phyloP scores from a whole-genome alignment of 2,113 vertebrate species.

The Holacanthus passer region DNA sequence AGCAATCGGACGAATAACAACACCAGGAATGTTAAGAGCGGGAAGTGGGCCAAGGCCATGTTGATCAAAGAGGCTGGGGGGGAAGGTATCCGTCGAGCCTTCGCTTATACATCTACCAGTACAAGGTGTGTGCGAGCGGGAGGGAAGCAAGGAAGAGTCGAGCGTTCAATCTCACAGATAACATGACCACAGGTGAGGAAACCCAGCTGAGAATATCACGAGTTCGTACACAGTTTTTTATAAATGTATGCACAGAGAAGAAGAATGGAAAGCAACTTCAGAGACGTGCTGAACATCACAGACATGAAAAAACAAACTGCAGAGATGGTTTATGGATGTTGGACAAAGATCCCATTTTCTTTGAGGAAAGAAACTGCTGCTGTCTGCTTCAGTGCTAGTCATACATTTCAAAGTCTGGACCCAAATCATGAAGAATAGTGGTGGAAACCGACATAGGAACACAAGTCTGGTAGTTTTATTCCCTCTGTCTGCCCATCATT shows the following conservation, averaged over 20 bases:
- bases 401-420: conserved; percentile 28
- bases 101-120: conserved; percentile 62
- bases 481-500: background rate
- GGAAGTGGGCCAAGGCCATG: conserved; percentile 34
- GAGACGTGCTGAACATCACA: conserved; percentile 31
- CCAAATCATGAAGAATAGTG: conserved; percentile 27
- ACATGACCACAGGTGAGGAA: conserved; percentile 42
- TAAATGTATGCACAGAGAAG: conserved; percentile 62
- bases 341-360: conserved; percentile 31
- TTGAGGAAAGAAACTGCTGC: conserved; percentile 35
- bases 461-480: conserved; percentile 7
- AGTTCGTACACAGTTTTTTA: conserved; percentile 44
- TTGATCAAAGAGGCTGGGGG: conserved; percentile 21
- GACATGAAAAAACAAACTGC: conserved; percentile 2
- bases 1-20: conserved; percentile 47
- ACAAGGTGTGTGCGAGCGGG: conserved; percentile 59
- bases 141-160: conserved; percentile 21
- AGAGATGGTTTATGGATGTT: conserved; percentile 10
- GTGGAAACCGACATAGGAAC: background rate
- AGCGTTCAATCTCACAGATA: conserved; percentile 40
- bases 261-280: conserved; percentile 6
- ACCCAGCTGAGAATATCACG: conserved; percentile 26
- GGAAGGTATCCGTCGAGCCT: conserved; percentile 18
- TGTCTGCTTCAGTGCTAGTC: conserved; percentile 7
- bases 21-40: conserved; percentile 34